phyloP scores from a whole-genome alignment of 1,140 invertebrate genomes.

The Solenopsis fugax region DNA sequence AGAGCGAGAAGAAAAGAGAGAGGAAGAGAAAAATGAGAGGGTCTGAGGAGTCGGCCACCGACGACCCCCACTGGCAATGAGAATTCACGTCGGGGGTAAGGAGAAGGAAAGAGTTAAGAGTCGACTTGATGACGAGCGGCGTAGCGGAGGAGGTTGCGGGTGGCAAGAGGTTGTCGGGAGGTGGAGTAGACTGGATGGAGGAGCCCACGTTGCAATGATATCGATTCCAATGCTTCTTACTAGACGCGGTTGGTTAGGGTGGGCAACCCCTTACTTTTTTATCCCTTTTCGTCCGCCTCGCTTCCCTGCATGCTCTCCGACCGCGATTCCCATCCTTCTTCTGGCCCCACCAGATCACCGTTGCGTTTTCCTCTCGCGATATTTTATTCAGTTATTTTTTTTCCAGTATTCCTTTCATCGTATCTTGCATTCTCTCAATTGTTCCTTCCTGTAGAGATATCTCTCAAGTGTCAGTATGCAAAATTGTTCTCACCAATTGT shows the following conservation, averaged over 20 bases:
- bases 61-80: conserved; percentile 73
- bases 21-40: conserved; percentile 54
- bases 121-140: conserved; percentile 82
- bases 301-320: conserved; percentile 70
- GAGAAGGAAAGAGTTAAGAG: conserved; percentile 85
- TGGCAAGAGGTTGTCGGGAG: conserved; percentile 64
- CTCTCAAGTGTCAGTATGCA: conserved; percentile 52
- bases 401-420: conserved; percentile 65
- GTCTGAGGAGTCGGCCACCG: conserved; percentile 71
- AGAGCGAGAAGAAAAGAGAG: conserved; percentile 27
- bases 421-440: conserved; percentile 64
- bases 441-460: neutral
- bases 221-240: conserved; percentile 87
- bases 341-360: conserved; percentile 60
- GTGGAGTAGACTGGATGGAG: conserved; percentile 79
- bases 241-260: conserved; percentile 85
- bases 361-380: conserved; percentile 73
- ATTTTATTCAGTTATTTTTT: conserved; percentile 81
- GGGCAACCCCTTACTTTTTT: conserved; percentile 86
- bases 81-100: conserved; percentile 72
- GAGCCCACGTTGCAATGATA: conserved; percentile 86
- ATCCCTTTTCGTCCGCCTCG: conserved; percentile 83
- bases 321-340: conserved; percentile 72
- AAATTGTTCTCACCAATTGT: conserved; percentile 50
- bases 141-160: conserved; percentile 72